A percentile compares a stretch with the other conserved stretches of the same genome.
phyloP scores from a whole-genome alignment of 2,797 vertebrate species.

The Acanthurus leucopareius region DNA sequence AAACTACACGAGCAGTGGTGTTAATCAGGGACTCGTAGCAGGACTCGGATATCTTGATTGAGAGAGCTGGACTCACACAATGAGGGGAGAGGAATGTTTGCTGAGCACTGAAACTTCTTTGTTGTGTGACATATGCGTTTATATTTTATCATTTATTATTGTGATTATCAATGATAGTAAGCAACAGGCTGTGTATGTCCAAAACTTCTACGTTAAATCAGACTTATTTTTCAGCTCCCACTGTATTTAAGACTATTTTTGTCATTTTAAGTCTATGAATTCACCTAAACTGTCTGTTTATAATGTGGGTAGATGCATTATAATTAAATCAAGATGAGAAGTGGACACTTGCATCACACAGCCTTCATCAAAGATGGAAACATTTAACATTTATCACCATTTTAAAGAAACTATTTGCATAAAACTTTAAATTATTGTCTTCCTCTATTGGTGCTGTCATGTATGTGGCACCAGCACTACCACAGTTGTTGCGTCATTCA shows the following conservation, averaged over 20 bases:
- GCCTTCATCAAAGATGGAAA: not conserved
- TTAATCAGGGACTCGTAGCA: conserved; percentile 77
- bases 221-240: not conserved
- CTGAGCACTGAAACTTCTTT: conserved; percentile 17
- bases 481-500: conserved; percentile 24
- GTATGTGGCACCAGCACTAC: not conserved
- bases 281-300: not conserved
- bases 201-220: not conserved
- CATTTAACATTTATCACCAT: not conserved
- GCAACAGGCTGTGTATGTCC: not conserved
- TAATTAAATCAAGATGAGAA: conserved; percentile 6
- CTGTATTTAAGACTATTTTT: not conserved
- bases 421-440: conserved; percentile 13
- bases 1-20: conserved; percentile 61
- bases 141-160: conserved; percentile 4
- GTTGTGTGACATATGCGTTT: conserved; percentile 30
- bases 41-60: conserved; percentile 67
- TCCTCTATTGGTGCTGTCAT: not conserved
- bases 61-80: conserved; percentile 59
- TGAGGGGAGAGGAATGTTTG: conserved; percentile 36
- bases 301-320: not conserved
- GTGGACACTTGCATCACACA: not conserved
- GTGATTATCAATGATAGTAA: not conserved
- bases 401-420: not conserved
- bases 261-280: not conserved